phyloP scores from a whole-genome alignment of 2,888 invertebrate genomes.

The Pachycephus smyrnensis region DNA sequence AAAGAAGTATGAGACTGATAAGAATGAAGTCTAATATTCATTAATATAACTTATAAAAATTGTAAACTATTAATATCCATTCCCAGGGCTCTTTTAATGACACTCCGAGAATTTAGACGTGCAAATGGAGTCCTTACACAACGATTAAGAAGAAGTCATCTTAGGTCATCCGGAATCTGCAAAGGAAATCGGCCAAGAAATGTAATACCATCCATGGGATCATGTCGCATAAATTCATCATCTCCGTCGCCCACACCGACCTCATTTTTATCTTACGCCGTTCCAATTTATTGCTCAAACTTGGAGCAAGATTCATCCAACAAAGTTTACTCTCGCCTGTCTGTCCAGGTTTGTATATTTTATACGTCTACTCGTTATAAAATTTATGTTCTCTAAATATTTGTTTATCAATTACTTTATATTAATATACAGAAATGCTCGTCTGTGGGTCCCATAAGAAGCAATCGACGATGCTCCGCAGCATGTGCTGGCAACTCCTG shows the following conservation, averaged over 20 bases:
- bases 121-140: constrained; percentile 38
- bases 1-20: constrained; percentile 44
- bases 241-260: not conserved
- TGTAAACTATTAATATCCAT: constrained; percentile 6
- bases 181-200: not conserved
- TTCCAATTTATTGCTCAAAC: not conserved
- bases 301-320: not conserved
- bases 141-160: constrained; percentile 32
- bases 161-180: not conserved
- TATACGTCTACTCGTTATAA: not conserved
- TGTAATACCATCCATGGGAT: not conserved
- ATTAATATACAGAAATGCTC: constrained; percentile 34
- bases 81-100: constrained; percentile 45
- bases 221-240: not conserved
- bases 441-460: constrained; percentile 27
- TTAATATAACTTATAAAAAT: not conserved
- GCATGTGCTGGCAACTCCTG: constrained; percentile 35
- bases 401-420: not conserved
- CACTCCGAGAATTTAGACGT: constrained; percentile 41
- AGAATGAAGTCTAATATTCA: not conserved
- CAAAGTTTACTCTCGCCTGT: not conserved
- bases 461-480: constrained; percentile 19
- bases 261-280: not conserved
- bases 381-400: not conserved
- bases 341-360: not conserved